Conservation (phyloP, 2,797 vertebrate species). For the Eupleurogrammus muticus region DNA sequence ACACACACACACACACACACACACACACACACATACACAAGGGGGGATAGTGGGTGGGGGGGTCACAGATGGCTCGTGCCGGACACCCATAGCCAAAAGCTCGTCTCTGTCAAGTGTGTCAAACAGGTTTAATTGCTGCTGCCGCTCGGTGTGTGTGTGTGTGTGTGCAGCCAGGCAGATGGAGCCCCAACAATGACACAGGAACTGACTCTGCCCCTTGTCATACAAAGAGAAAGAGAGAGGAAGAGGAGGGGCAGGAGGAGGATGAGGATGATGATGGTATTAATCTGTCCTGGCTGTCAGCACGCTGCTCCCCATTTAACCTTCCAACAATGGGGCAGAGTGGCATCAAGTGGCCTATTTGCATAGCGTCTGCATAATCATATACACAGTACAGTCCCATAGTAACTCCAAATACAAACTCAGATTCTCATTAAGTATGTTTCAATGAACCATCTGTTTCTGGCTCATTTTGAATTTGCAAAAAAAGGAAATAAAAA, state of each 20-base stretch:
- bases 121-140: constrained; percentile 79
- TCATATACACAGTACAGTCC: constrained; percentile 32
- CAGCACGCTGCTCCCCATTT: constrained; percentile 40
- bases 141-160: constrained; percentile 17
- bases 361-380: constrained; percentile 59
- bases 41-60: too few relatives aligned
- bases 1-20: constrained; percentile 15
- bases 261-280: constrained; percentile 32
- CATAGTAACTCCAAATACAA: constrained; percentile 6
- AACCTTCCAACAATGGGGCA: constrained; percentile 53
- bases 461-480: neutral
- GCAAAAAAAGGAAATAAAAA: neutral
- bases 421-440: neutral
- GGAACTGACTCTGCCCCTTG: constrained; percentile 69
- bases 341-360: constrained; percentile 51
- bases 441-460: neutral
- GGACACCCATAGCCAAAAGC: constrained; percentile 68
- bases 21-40: neutral
- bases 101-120: constrained; percentile 81
- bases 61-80: constrained; percentile 80
- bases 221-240: constrained; percentile 53
- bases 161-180: constrained; percentile 55
- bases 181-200: constrained; percentile 75
- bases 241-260: constrained; percentile 3
- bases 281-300: constrained; percentile 51